Evolutionary conservation across 2,113 vertebrate species (phyloP), one percentile per base, ranked within the genome.

Genomic region (Ptilorrhoa leucosticta): DNA sequence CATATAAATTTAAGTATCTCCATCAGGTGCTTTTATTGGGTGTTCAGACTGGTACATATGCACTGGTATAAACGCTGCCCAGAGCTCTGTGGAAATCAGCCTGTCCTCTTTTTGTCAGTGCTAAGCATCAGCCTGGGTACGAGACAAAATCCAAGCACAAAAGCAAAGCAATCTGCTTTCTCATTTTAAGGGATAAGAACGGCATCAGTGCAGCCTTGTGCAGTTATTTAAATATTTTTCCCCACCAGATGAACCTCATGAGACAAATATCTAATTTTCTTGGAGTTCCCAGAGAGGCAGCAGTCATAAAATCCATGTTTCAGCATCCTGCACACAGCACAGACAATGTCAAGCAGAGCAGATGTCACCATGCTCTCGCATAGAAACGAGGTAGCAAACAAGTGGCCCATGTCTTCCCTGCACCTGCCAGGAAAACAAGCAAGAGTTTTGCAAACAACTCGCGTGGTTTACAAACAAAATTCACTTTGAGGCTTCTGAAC

Each of bases 261-360:
- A 96, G 87, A 85, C 40, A 89, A 75, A n/a, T 60, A 84, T 11
- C 69, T 79, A 70, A 93, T 94, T 91, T 94, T 75, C 77, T 57
- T n/a, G 33, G 81, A 40, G 40, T 48, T 87, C 70, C 87, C 77
- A 84, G 72, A 68, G 77, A 83, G 65, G 31, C 56, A 65, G 69
- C n/a, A 79, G 61, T 76, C 22, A 42, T 51, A 60, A 92, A 92
- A 79, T 11, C 31, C 2, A 0, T 30, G 56, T 78, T 95, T 82
- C 81, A 37, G 61, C 83, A 68, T 91, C 69, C 69, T 84, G 72
- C 9, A 3, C 23, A 10, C 31, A 37, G 70, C 77, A 64, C 77
- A 87, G 80, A 35, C 37, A 27, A 18, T 8, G 77, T 89, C 44
- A 60, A 51, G 57, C 53, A 79, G 89, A 94, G 50, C 70, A 91